Base-by-base conservation (phyloP, 2,888 invertebrate species). In the Matsumyia berberina region DNA sequence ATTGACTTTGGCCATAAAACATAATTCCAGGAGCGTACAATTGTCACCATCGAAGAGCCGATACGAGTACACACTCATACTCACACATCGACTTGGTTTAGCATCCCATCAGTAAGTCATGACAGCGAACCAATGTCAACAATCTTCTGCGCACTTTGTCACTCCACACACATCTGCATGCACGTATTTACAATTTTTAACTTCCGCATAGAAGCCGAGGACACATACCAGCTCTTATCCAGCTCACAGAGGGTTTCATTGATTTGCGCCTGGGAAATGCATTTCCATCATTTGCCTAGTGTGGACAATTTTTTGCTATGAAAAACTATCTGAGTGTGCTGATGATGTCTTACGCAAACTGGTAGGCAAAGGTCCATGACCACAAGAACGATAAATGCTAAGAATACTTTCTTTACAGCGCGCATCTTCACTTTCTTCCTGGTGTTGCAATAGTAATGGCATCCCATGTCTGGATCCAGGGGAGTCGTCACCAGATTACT, bases 371-470 rank as follows among this genome's bases (percentile, higher is more conserved):
- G 83, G 83, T 83, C 79, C 51, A 57, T 74, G 83, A 83, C 83
- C 78, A 83, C 73, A 74, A n/a, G 60, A 62, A 37, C 57, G 62
- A 55, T 78, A 83, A 78, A 79, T 67, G 67, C 33, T 74, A 62
- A 31, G 73, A 79, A 78, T 83, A 77, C 82, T 82, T 82, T 82
- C 72, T 74, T 69, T 49, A 53, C 33, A 70, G 35, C 11, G 37
- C 49, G 12, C 72, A 77, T 82, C 82, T 82, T 82, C 82, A 82
- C 82, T 82, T 82, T 82, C 82, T 82, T 82, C 77, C 69, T 64
- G 64, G 35, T 55, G 1, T 39, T 12, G 19, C 37, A 39, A 24
- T 37, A 39, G 17, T 9, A 7, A 39, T 8, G 17, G n/a, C 9
- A 15, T 44, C 1, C 5, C n/a, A 7, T 12, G 17, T 31, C 12